Evolutionary conservation across 2,113 vertebrate species (phyloP).

Genomic region (Scophthalmus maximus): DNA sequence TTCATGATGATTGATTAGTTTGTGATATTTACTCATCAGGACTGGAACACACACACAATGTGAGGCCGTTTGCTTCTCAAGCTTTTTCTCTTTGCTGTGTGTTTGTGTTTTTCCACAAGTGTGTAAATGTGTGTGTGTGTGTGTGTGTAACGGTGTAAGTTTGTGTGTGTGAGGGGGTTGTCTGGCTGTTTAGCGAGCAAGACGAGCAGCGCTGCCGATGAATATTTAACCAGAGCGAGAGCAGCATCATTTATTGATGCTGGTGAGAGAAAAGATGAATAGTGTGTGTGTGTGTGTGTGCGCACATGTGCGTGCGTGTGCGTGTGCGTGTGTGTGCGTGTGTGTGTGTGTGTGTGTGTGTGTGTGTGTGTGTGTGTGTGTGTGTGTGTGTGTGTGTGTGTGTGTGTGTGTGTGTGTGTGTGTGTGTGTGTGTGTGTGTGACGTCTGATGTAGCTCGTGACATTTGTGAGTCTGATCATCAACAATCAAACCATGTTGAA

Average conservation of each 20-base stretch:
- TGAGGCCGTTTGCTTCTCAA: too few species aligned
- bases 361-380: constrained; percentile 38
- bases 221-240: constrained; percentile 64
- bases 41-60: too few species aligned
- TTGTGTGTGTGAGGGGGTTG: constrained; percentile 1
- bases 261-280: constrained; percentile 66
- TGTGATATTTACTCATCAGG: too few species aligned
- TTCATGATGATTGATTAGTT: too few species aligned
- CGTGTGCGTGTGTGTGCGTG: constrained; percentile 45
- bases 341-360: constrained; percentile 44
- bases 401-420: constrained; percentile 50
- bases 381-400: too few species aligned
- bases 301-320: constrained; percentile 43
- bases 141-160: constrained; percentile 14
- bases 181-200: constrained; percentile 67
- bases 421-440: constrained; percentile 38
- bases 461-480: too few species aligned
- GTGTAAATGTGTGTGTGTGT: constrained; percentile 20
- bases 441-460: too few species aligned
- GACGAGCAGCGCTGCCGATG: constrained; percentile 59
- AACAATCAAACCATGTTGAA: too few species aligned
- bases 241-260: constrained; percentile 72
- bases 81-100: too few species aligned
- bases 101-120: neutral
- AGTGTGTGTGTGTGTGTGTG: too few species aligned